These are phyloP conservation scores for Rhabdomys dilectus DNA, from an alignment of 2,113 vertebrate species.

Conservation along the genomic window DNA sequence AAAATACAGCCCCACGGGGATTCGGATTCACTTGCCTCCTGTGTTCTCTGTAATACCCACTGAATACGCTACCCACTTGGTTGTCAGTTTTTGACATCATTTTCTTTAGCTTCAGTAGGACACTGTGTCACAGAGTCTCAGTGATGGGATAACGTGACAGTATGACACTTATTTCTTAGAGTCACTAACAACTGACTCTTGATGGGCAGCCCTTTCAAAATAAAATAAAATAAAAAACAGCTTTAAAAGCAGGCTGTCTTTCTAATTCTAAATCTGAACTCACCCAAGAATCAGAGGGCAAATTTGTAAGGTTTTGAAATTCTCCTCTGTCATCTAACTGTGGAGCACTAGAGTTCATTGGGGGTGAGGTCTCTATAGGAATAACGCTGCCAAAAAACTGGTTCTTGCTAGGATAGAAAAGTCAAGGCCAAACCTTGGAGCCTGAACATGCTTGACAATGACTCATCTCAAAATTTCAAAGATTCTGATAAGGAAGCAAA, in stretches of 20 bases:
- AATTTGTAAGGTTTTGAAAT: slow-evolving; percentile 15
- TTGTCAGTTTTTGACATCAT: slow-evolving; percentile 31
- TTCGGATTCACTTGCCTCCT: not conserved
- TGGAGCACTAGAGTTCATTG: slow-evolving; percentile 1
- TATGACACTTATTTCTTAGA: slow-evolving; percentile 57
- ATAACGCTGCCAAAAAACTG: not conserved
- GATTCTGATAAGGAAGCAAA: not conserved
- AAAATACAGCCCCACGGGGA: not conserved
- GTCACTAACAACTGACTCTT: slow-evolving; percentile 3
- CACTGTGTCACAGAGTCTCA: not conserved
- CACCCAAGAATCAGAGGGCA: not conserved
- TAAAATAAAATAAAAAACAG: not conserved
- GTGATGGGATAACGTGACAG: not conserved
- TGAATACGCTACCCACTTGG: slow-evolving; percentile 13
- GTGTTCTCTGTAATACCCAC: not conserved
- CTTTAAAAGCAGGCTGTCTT: slow-evolving; percentile 22
- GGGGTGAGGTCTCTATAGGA: slow-evolving; percentile 4
- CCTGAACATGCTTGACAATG: not conserved
- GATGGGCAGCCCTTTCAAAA: not conserved
- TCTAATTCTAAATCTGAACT: slow-evolving; percentile 40
- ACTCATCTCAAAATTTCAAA: not conserved
- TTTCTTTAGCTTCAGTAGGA: not conserved
- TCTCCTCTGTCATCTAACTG: not conserved
- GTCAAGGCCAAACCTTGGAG: not conserved
- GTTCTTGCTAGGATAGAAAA: slow-evolving; percentile 5